Evolutionary conservation across 2,888 invertebrate genomes (phyloP).

Genomic region (Protula sp.): DNA sequence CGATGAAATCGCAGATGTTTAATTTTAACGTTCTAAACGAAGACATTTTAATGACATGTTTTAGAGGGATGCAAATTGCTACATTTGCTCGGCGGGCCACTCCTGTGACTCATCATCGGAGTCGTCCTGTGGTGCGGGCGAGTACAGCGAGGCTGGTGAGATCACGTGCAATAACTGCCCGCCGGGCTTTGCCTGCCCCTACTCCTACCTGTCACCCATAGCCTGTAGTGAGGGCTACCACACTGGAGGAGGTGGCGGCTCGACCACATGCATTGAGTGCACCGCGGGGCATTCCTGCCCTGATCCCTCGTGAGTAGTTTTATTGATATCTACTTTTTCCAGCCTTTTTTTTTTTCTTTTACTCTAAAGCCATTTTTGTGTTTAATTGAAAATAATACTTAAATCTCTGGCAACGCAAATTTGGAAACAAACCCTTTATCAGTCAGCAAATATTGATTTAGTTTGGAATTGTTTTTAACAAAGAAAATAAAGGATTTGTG

Average conservation of each 20-base stretch:
- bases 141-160: slow-evolving; percentile 33
- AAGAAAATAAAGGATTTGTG: too few species aligned
- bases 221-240: slow-evolving; percentile 35
- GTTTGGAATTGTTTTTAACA: too few species aligned
- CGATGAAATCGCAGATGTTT: neutral
- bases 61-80: slow-evolving; percentile 22
- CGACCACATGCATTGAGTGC: slow-evolving; percentile 34
- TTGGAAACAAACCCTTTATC: too few species aligned
- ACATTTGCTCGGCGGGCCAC: slow-evolving; percentile 33
- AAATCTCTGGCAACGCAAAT: too few species aligned
- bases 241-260: slow-evolving; percentile 27
- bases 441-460: too few species aligned
- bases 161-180: slow-evolving; percentile 34
- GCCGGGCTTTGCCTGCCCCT: slow-evolving; percentile 32
- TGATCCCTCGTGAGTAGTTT: slow-evolving; percentile 27
- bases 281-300: slow-evolving; percentile 19
- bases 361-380: too few species aligned
- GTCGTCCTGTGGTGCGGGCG: slow-evolving; percentile 31
- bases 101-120: slow-evolving; percentile 26
- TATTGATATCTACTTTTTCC: neutral
- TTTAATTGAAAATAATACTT: too few species aligned
- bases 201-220: slow-evolving; percentile 24
- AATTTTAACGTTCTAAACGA: too few species aligned
- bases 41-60: too few species aligned
- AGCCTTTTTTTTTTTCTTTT: too few species aligned